Evolutionary conservation across 2,888 invertebrate genomes (phyloP).

Genomic region (Apodemia duryi): DNA sequence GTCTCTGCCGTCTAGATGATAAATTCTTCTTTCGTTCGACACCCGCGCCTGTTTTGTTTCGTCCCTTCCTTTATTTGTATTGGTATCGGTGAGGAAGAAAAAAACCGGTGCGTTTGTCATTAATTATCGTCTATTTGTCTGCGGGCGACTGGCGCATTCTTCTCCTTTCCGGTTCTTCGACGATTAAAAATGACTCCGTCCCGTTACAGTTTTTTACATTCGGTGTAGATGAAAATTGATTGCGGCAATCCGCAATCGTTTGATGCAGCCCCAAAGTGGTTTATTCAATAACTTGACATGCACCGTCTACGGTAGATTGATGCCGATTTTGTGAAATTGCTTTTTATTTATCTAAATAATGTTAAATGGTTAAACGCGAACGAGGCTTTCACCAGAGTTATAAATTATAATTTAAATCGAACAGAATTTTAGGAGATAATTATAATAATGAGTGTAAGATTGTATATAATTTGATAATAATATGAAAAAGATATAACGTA

Average conservation of each 20-base stretch:
- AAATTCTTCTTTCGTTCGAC: slow-evolving; percentile 79
- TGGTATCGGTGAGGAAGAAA: slow-evolving; percentile 53
- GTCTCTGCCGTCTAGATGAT: slow-evolving; percentile 75
- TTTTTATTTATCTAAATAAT: neutral
- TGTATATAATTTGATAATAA: no score
- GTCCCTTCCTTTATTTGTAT: slow-evolving; percentile 68
- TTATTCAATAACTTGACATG: slow-evolving; percentile 52
- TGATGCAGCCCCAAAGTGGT: slow-evolving; percentile 60
- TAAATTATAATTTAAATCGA: neutral
- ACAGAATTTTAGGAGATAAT: no score
- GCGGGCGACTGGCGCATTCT: slow-evolving; percentile 65
- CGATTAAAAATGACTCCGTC: slow-evolving; percentile 66
- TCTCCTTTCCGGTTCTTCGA: slow-evolving; percentile 56
- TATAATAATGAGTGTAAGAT: no score
- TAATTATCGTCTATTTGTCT: slow-evolving; percentile 75
- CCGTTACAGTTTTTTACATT: slow-evolving; percentile 35
- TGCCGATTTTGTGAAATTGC: slow-evolving; percentile 22
- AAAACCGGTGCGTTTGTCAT: slow-evolving; percentile 55
- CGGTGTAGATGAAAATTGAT: slow-evolving; percentile 71
- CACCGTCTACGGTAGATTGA: slow-evolving; percentile 45
- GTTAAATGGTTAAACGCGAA: neutral
- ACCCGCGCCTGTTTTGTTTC: slow-evolving; percentile 73
- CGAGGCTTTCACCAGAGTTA: neutral
- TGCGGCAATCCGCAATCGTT: slow-evolving; percentile 64
- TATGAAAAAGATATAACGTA: no score